phyloP scores from a whole-genome alignment of 2,888 invertebrate genomes.

The Melanotus villosus region DNA sequence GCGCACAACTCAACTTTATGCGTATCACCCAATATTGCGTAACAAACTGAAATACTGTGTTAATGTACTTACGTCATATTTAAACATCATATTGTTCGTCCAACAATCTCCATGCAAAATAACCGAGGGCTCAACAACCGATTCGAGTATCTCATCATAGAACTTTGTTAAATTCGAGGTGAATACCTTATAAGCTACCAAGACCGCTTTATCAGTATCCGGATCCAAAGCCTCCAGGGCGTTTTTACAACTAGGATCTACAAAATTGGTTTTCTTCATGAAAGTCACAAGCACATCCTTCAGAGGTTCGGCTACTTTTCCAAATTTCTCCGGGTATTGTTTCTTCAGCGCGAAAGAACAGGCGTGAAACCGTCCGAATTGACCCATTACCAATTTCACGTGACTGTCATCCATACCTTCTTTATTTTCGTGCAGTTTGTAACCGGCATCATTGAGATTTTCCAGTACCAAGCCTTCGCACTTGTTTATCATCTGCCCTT shows the following conservation, averaged over 20 bases:
- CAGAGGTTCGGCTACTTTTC: too few relatives aligned
- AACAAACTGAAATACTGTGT: too few relatives aligned
- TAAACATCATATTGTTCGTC: conserved; percentile 58
- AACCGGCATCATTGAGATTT: conserved; percentile 55
- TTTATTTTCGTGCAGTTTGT: conserved; percentile 54
- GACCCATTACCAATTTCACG: conserved; percentile 54
- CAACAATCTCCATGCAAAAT: conserved; percentile 58
- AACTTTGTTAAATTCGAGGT: neutral
- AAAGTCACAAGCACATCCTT: neutral
- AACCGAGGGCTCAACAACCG: conserved; percentile 40
- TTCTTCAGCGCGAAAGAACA: conserved; percentile 58
- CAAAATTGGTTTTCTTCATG: neutral
- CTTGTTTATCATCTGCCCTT: conserved; percentile 24
- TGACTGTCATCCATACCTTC: conserved; percentile 57
- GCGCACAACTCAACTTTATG: too few relatives aligned
- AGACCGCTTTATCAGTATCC: neutral
- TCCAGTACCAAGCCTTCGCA: conserved; percentile 55
- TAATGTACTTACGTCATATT: conserved; percentile 50
- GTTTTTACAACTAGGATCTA: neutral
- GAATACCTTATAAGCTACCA: conserved; percentile 16
- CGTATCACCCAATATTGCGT: too few relatives aligned
- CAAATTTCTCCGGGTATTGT: too few relatives aligned
- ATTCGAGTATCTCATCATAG: neutral
- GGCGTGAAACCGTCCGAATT: conserved; percentile 60
- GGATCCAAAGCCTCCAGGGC: conserved; percentile 9